These are phyloP conservation scores for Oncorhynchus tshawytscha DNA, from an alignment of 2,113 vertebrate species.

Conservation along the genomic window DNA sequence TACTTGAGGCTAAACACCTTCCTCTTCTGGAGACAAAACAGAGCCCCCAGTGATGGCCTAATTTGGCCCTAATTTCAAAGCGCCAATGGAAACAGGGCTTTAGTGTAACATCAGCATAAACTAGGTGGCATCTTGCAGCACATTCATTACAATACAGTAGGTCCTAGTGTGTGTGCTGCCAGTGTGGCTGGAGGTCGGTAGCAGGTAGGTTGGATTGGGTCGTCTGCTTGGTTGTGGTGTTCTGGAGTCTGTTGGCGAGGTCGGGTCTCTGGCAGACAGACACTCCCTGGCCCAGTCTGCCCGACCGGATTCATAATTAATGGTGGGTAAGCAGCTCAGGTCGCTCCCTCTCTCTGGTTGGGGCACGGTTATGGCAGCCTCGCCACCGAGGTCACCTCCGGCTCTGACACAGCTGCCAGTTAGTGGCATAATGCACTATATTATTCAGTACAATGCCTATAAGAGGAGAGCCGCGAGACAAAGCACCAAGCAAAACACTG, in stretches of 20 bases:
- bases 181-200: too few species aligned
- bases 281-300: constrained; percentile 22
- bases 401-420: neutral
- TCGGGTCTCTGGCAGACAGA: constrained; percentile 31
- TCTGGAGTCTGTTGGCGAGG: neutral
- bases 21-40: neutral
- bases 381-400: neutral
- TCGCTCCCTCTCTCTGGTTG: neutral
- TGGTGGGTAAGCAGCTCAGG: constrained; percentile 47
- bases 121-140: constrained; percentile 22
- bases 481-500: neutral
- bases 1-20: too few species aligned
- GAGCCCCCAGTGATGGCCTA: constrained; percentile 7
- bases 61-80: neutral
- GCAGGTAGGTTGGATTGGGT: too few species aligned
- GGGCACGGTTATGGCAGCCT: neutral
- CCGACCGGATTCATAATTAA: constrained; percentile 63
- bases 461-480: neutral
- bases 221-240: neutral
- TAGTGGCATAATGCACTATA: neutral
- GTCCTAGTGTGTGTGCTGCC: neutral
- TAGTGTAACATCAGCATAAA: constrained; percentile 48
- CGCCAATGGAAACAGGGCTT: neutral
- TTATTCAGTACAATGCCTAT: neutral
- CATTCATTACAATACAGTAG: neutral